phyloP scores from a whole-genome alignment of 2,797 vertebrate genomes.

The Microctenopoma stevenorrisi region DNA sequence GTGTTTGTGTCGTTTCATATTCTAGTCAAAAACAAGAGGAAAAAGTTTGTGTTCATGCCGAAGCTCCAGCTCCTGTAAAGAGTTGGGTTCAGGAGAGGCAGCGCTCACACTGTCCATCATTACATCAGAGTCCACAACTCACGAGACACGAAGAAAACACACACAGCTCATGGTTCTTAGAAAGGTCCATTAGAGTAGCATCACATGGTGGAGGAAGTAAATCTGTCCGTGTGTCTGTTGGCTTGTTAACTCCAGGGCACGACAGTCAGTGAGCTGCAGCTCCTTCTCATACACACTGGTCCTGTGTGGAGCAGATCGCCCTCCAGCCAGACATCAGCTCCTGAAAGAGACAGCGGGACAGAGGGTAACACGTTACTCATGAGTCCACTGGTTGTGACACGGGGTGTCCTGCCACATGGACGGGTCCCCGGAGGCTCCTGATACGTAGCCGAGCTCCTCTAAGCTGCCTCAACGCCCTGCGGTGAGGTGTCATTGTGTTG shows the following conservation, averaged over 20 bases:
- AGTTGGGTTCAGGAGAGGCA: background rate
- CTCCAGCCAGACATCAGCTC: background rate
- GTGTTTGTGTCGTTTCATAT: too few species aligned
- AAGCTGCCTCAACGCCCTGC: too few species aligned
- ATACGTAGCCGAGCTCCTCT: too few species aligned
- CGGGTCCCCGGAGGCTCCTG: too few species aligned
- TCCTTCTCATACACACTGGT: conserved; percentile 8
- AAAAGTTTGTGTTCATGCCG: too few species aligned
- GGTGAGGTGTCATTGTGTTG: too few species aligned
- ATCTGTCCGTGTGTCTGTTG: conserved; percentile 25
- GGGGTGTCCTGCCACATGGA: too few species aligned
- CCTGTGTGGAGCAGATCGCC: conserved; percentile 3
- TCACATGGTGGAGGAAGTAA: conserved; percentile 51
- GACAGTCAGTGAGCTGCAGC: conserved; percentile 23
- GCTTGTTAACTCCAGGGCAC: conserved; percentile 3
- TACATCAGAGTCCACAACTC: conserved; percentile 36
- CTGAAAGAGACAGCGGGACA: conserved; percentile 20
- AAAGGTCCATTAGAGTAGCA: conserved; percentile 17
- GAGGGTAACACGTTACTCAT: background rate
- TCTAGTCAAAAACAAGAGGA: too few species aligned
- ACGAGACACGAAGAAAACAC: conserved; percentile 16
- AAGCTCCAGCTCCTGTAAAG: too few species aligned
- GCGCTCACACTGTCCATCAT: conserved; percentile 25
- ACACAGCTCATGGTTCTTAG: background rate
- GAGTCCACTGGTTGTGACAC: too few species aligned